Percentiles rank a stretch among this genome's conserved stretches.
Evolutionary conservation across 2,113 vertebrate genomes (phyloP).

Genomic region (Triplophysa siluroides): DNA sequence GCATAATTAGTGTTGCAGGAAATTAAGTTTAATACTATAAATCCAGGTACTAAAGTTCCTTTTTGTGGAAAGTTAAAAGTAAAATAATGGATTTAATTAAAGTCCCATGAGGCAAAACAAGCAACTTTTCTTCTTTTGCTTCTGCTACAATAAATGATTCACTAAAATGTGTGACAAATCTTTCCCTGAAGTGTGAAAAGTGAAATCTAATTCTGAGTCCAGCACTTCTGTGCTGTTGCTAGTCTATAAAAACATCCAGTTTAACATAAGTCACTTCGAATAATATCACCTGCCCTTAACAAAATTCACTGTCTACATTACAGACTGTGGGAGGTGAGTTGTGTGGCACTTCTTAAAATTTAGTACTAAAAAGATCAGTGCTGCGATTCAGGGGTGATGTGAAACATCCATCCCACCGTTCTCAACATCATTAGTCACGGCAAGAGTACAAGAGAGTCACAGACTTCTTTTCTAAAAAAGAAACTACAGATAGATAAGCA

Average conservation of each 20-base stretch:
- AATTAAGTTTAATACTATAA: neutral
- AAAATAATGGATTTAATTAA: neutral
- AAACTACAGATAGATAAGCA: conserved; percentile 15
- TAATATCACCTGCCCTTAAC: no score
- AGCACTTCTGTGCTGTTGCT: no score
- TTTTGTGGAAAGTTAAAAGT: neutral
- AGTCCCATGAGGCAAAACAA: neutral
- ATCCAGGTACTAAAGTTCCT: neutral
- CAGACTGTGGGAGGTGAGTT: no score
- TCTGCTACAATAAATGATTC: neutral
- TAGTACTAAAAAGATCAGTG: neutral
- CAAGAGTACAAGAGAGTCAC: neutral
- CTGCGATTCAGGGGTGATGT: neutral
- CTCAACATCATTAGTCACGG: conserved; percentile 5
- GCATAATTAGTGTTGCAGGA: neutral
- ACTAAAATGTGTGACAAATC: neutral
- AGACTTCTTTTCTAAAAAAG: conserved; percentile 1
- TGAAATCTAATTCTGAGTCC: neutral
- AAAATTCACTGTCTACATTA: no score
- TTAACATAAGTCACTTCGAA: no score
- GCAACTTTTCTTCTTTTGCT: neutral
- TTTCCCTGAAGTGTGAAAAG: neutral
- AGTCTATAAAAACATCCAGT: no score
- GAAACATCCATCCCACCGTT: conserved; percentile 3
- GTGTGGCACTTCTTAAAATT: no score